Evolutionary conservation across 2,113 vertebrate species (phyloP), one percentile per base, ranked within the genome.

Genomic region (Sorex fumeus): DNA sequence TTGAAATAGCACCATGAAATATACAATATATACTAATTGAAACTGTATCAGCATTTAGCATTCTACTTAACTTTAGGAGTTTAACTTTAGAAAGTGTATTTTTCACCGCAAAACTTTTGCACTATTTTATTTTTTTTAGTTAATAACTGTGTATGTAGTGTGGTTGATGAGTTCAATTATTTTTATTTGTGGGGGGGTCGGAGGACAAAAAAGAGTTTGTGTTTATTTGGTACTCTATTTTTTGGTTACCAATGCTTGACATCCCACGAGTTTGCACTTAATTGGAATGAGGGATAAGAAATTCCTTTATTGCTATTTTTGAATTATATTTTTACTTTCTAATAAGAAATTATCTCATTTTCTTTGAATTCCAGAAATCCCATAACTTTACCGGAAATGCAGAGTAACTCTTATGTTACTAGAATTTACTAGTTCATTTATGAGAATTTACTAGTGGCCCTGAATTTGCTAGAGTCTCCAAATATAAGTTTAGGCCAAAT

Each of bases 1-100:
- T 64, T 95, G 92, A 93, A 93, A 95, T 93, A 94, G 93, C 88
- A 70, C 93, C 95, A 92, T 81, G 47, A 71, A 94, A 78, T 93
- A 84, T 91, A 87, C 69, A 95, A 53, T 82, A 87, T 34, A 91
- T 77, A 82, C 80, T 96, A 95, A 96, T 94, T 89, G 94, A 95
- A 92, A 87, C 87, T 77, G 36, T 94, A 84, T 93, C 95, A 94
- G 88, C 91, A 95, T 66, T 90, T 88, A 94, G 71, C 87, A 69
- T 94, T 93, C 82, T 88, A 47, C 19, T 86, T 81, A 91, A 87
- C 67, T 50, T 66, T 19, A 86, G 40, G 18, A 12, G 47, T 25
- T 86, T 81, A 91, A 84, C 67, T 50, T 66, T 19, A 86, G 40
- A 13, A 12, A 43, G 62, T 45, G 80, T 93, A 34, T 80, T 90